Conservation (phyloP, 2,113 vertebrate genomes). For the Proteles cristata region DNA sequence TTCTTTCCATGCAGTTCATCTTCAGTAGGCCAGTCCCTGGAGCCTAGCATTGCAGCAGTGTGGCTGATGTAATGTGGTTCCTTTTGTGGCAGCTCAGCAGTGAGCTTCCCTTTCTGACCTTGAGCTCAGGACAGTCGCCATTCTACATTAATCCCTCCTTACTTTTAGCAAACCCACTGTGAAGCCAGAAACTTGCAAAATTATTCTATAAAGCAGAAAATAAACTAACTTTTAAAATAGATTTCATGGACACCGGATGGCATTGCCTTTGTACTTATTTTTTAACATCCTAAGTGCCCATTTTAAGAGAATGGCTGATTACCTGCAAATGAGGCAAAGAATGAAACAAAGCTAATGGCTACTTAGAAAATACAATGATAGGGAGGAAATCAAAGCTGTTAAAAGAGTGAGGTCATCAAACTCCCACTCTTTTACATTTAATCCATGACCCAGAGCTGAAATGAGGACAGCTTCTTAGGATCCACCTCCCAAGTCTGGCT, state of each 20-base stretch:
- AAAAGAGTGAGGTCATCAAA: not conserved
- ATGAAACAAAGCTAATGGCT: not conserved
- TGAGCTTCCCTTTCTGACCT: conserved; percentile 45
- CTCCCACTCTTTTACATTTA: not conserved
- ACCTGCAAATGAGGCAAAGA: not conserved
- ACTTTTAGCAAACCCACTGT: not conserved
- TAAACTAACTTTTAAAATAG: not conserved
- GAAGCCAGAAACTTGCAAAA: not conserved
- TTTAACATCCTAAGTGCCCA: not conserved
- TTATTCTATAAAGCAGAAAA: not conserved
- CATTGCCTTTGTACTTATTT: not conserved
- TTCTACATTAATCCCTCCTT: not conserved
- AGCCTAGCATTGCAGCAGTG: not conserved
- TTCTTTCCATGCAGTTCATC: not conserved
- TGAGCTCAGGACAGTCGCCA: not conserved
- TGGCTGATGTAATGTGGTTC: not conserved
- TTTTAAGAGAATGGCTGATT: not conserved
- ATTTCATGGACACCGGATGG: not conserved
- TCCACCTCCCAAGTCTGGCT: not conserved
- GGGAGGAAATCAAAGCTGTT: not conserved
- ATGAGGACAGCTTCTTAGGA: not conserved
- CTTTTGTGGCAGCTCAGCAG: not conserved
- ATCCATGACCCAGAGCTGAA: not conserved
- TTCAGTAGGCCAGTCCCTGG: not conserved
- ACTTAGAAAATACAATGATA: not conserved